Evolutionary conservation across 2,113 vertebrate species (phyloP).

Genomic region (Hemibates koningsi): DNA sequence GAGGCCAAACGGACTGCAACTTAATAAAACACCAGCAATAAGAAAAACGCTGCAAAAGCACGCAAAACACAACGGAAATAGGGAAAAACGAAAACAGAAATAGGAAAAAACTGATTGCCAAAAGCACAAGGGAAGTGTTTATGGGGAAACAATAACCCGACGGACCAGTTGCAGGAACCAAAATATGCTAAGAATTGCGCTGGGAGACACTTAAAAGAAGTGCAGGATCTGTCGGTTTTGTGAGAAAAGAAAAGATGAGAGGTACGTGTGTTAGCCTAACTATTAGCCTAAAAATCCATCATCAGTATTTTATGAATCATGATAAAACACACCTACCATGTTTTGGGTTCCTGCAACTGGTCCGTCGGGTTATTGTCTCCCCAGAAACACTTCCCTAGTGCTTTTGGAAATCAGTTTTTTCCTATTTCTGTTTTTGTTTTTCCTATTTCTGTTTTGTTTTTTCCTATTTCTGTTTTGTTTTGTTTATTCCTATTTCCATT

Average conservation of each 20-base stretch:
- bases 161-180: background rate
- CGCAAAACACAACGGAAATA: background rate
- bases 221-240: accelerated
- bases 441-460: accelerated
- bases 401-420: background rate
- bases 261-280: accelerated
- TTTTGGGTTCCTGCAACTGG: background rate
- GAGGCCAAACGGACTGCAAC: background rate
- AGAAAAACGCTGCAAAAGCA: background rate
- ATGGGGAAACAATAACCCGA: background rate
- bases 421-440: background rate
- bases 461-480: too few relatives aligned
- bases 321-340: accelerated
- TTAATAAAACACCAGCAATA: background rate
- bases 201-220: background rate
- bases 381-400: accelerated
- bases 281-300: background rate
- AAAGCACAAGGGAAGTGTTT: background rate
- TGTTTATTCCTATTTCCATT: too few relatives aligned
- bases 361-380: background rate
- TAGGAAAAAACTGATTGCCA: accelerated
- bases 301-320: accelerated
- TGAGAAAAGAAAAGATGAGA: accelerated
- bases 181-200: background rate
- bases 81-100: background rate